Conservation (phyloP, 2,797 vertebrate genomes). For the Epinephelus awoara region DNA sequence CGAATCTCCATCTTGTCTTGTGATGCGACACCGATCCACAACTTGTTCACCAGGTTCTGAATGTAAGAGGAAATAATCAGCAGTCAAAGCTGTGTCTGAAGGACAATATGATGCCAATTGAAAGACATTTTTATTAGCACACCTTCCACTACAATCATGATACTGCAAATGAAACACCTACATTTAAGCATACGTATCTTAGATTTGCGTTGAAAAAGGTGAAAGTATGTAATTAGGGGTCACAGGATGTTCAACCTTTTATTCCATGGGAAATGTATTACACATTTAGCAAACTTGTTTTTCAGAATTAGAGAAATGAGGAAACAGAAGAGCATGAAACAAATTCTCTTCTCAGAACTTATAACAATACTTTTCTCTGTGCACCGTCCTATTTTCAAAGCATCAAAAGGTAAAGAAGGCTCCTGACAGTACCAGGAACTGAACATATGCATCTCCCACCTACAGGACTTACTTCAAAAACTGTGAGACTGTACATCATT, state of each 20-base stretch:
- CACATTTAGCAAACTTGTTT: not conserved
- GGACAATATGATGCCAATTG: not conserved
- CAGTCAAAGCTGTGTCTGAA: not conserved
- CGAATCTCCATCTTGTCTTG: constrained; percentile 99
- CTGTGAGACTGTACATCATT: constrained; percentile 99
- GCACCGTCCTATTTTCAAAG: not conserved
- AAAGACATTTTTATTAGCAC: no score
- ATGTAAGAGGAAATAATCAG: constrained; percentile 10
- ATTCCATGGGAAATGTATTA: not conserved
- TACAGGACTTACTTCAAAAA: constrained; percentile 94
- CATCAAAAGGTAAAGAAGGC: not conserved
- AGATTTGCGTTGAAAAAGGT: not conserved
- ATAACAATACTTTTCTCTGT: not conserved
- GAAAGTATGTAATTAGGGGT: not conserved
- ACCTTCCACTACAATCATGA: not conserved
- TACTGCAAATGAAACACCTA: not conserved
- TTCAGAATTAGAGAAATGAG: constrained; percentile 14
- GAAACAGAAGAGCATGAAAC: constrained; percentile 2
- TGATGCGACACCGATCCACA: constrained; percentile 97
- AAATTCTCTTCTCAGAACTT: not conserved
- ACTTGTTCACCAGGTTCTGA: constrained; percentile 98
- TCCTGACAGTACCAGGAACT: not conserved
- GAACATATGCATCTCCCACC: not conserved
- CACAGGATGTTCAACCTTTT: constrained; percentile 9
- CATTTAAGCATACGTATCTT: not conserved